Percentiles rank a stretch among this genome's conserved stretches.
Conservation (phyloP, 2,113 vertebrate species). For the Triplophysa rosa region DNA sequence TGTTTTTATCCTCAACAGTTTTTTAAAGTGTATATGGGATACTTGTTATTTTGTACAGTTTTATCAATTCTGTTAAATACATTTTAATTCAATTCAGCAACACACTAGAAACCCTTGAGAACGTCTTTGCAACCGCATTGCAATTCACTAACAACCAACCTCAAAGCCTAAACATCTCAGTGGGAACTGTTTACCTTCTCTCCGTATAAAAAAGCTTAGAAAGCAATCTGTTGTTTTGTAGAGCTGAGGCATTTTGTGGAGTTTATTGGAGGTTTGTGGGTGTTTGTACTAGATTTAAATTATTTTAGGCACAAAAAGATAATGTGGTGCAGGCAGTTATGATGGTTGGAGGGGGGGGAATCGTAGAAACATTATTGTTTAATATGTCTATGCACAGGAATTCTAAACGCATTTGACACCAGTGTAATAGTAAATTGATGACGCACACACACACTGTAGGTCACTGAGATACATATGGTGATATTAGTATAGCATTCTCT, state of each 20-base stretch:
- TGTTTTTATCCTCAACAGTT: too few relatives aligned
- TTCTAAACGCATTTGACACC: slow-evolving; percentile 5
- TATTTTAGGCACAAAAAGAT: not conserved
- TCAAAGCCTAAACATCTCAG: not conserved
- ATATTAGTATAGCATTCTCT: slow-evolving; percentile 57
- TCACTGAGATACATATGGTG: slow-evolving; percentile 7
- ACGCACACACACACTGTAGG: not conserved
- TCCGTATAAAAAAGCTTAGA: not conserved
- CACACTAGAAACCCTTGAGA: not conserved
- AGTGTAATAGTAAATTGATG: slow-evolving; percentile 50
- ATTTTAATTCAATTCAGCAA: not conserved
- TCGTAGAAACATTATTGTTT: not conserved
- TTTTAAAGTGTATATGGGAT: too few relatives aligned
- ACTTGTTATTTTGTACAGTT: too few relatives aligned
- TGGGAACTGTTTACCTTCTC: not conserved
- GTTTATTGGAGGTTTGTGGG: not conserved
- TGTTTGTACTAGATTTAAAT: not conserved
- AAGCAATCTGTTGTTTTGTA: not conserved
- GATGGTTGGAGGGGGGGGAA: not conserved
- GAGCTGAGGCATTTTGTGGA: not conserved
- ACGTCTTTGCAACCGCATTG: not conserved
- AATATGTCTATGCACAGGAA: not conserved
- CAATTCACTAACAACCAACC: not conserved
- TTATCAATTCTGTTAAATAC: too few relatives aligned
- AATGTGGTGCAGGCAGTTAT: not conserved